Conservation (phyloP, 2,888 invertebrate species). For the Lucinisca nassula region DNA sequence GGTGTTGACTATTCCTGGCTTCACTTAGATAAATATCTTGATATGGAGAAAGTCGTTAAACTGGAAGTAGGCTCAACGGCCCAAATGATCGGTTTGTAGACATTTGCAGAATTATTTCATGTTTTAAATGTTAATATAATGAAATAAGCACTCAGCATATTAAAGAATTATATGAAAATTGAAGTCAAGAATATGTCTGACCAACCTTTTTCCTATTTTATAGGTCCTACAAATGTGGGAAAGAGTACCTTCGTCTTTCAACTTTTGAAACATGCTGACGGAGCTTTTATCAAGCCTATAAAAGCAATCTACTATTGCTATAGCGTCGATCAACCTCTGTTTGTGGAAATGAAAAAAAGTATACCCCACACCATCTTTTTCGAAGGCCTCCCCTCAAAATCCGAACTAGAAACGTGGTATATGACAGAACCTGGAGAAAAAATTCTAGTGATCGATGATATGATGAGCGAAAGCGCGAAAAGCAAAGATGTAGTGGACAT, state of each 20-base stretch:
- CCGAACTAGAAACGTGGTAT: slow-evolving; percentile 54
- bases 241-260: slow-evolving; percentile 54
- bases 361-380: slow-evolving; percentile 53
- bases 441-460: slow-evolving; percentile 56
- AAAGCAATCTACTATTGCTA: slow-evolving; percentile 58
- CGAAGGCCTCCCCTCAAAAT: slow-evolving; percentile 48
- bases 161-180: not conserved
- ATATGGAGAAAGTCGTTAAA: slow-evolving; percentile 49
- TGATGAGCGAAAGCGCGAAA: slow-evolving; percentile 45
- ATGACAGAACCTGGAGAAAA: slow-evolving; percentile 44
- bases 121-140: not conserved
- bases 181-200: not conserved
- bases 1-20: slow-evolving; percentile 11
- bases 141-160: not conserved
- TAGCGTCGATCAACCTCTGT: slow-evolving; percentile 66
- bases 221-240: slow-evolving; percentile 54
- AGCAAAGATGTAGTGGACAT: slow-evolving; percentile 57
- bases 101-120: not conserved
- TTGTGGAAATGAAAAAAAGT: slow-evolving; percentile 52
- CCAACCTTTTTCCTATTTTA: not conserved
- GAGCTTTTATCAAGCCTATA: slow-evolving; percentile 47
- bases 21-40: slow-evolving; percentile 31
- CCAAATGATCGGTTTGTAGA: slow-evolving; percentile 51
- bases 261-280: slow-evolving; percentile 51
- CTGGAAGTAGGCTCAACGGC: slow-evolving; percentile 44